phyloP scores from a whole-genome alignment of 2,113 vertebrate genomes.

The Notiomystis cincta region DNA sequence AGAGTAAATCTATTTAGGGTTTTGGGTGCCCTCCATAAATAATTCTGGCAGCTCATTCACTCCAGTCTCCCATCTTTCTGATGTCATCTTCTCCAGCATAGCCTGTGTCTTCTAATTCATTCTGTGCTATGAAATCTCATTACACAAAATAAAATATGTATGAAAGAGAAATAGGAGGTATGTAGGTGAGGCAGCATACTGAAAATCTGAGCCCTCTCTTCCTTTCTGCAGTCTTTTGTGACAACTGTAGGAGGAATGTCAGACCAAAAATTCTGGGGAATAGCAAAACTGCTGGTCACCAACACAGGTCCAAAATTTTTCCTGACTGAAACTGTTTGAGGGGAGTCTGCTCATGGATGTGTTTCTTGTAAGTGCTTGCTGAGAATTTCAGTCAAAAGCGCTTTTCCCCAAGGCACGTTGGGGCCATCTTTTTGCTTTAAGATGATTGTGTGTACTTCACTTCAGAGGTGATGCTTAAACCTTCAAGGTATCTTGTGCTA shows the following conservation, averaged over 20 bases:
- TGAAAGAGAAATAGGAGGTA: not conserved
- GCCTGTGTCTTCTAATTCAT: not conserved
- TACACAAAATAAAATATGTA: not conserved
- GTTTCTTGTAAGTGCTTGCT: not conserved
- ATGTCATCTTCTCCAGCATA: not conserved
- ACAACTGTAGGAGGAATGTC: not conserved
- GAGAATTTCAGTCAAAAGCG: not conserved
- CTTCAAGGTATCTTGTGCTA: not conserved
- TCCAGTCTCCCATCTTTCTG: not conserved
- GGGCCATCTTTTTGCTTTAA: not conserved
- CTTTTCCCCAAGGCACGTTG: not conserved
- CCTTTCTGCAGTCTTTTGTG: not conserved
- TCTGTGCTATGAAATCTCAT: not conserved
- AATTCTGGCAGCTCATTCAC: conserved; percentile 14
- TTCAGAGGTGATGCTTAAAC: not conserved
- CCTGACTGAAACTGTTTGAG: not conserved
- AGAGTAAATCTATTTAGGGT: not conserved
- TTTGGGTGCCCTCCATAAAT: not conserved
- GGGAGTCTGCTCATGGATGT: not conserved
- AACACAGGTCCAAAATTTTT: not conserved
- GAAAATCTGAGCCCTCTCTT: not conserved
- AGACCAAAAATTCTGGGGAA: not conserved
- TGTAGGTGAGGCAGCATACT: not conserved
- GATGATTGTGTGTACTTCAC: not conserved
- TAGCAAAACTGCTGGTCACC: not conserved